Percentiles rank a stretch among this genome's conserved stretches.
phyloP scores from a whole-genome alignment of 2,113 vertebrate genomes.

The Castor canadensis region DNA sequence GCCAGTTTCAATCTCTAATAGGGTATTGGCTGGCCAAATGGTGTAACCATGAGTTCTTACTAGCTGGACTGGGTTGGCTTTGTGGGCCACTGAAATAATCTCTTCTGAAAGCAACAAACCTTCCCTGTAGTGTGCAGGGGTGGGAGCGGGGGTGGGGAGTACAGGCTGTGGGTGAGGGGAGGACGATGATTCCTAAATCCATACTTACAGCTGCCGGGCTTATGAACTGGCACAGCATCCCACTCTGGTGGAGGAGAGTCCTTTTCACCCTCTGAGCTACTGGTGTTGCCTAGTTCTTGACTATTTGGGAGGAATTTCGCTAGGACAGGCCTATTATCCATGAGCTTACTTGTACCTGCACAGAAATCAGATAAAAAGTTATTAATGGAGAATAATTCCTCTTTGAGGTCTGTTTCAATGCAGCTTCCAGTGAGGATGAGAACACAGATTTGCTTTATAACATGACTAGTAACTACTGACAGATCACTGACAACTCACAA shows the following conservation, averaged over 20 bases:
- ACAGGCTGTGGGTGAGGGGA: neutral
- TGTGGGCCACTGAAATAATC: neutral
- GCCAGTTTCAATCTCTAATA: neutral
- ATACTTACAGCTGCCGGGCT: constrained; percentile 91
- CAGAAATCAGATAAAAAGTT: constrained; percentile 48
- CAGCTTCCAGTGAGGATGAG: neutral
- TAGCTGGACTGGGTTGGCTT: neutral
- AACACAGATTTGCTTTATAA: neutral
- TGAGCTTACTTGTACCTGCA: constrained; percentile 87
- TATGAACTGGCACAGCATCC: constrained; percentile 92
- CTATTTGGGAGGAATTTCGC: constrained; percentile 89
- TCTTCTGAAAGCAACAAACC: neutral
- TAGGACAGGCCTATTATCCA: constrained; percentile 89
- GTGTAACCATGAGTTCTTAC: neutral
- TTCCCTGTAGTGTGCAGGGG: neutral
- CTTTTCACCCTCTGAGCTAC: constrained; percentile 98
- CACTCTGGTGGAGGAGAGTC: constrained; percentile 96
- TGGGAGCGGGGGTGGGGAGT: fast-evolving
- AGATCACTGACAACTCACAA: neutral
- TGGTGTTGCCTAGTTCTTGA: constrained; percentile 94
- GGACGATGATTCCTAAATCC: neutral
- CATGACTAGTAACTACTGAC: neutral
- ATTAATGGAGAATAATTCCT: constrained; percentile 5
- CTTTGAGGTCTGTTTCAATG: neutral
- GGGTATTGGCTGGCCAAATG: neutral